Evolutionary conservation across 2,888 invertebrate genomes (phyloP).

Genomic region (Synanthedon andrenaeformis): DNA sequence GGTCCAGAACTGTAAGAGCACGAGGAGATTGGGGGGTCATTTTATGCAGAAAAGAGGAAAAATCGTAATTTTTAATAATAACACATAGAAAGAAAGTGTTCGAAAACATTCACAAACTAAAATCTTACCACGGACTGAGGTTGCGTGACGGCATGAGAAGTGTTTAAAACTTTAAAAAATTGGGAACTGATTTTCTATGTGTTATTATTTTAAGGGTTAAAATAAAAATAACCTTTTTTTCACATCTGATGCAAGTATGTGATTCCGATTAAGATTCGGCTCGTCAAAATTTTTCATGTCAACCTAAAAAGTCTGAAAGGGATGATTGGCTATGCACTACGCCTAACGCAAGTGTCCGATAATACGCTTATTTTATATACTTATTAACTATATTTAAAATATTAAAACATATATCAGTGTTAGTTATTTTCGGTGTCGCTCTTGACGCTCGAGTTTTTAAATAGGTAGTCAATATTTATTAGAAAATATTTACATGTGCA

Average conservation of each 20-base stretch:
- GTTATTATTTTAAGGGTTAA: background rate
- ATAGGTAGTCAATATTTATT: constrained; percentile 45
- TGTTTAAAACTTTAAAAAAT: too few relatives aligned
- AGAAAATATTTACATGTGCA: constrained; percentile 21
- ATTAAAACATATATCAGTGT: constrained; percentile 38
- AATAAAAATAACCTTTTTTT: background rate
- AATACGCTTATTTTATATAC: constrained; percentile 67
- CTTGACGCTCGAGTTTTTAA: constrained; percentile 57
- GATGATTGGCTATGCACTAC: constrained; percentile 43
- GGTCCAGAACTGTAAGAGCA: too few relatives aligned
- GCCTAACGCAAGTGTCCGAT: constrained; percentile 57
- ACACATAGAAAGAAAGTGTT: too few relatives aligned
- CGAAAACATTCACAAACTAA: too few relatives aligned
- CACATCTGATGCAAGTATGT: too few relatives aligned
- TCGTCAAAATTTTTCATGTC: constrained; percentile 19
- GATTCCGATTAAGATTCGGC: too few relatives aligned
- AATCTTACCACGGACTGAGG: too few relatives aligned
- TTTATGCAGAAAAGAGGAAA: too few relatives aligned
- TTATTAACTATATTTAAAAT: constrained; percentile 18
- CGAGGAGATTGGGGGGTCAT: too few relatives aligned
- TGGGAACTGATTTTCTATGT: background rate
- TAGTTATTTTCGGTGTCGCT: constrained; percentile 46
- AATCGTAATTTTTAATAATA: too few relatives aligned
- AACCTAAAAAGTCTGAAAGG: constrained; percentile 60
- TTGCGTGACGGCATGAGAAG: too few relatives aligned